Evolutionary conservation across 2,888 invertebrate species (phyloP).

Genomic region (Callosobruchus maculatus): DNA sequence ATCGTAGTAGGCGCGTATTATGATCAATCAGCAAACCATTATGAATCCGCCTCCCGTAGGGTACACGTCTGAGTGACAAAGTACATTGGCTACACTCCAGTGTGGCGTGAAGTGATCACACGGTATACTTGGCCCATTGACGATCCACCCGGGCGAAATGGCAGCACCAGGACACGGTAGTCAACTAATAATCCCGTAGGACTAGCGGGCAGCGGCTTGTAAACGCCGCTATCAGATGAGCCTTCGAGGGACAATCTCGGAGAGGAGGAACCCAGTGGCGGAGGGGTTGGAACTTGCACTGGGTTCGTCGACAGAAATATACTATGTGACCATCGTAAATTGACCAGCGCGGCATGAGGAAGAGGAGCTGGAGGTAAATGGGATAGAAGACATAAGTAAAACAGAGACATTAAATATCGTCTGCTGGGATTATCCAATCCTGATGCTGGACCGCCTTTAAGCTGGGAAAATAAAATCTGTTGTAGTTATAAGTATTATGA

Average conservation of each 20-base stretch:
- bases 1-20: not conserved
- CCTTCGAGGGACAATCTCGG: conserved; percentile 9
- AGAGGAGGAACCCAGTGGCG: conserved; percentile 4
- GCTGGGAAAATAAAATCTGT: too few relatives aligned
- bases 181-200: conserved; percentile 32
- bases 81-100: conserved; percentile 11
- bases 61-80: not conserved
- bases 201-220: conserved; percentile 35
- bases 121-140: conserved; percentile 34
- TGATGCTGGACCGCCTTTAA: too few relatives aligned
- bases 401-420: too few relatives aligned
- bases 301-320: too few relatives aligned
- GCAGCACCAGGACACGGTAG: conserved; percentile 8
- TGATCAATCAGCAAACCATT: not conserved
- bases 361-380: too few relatives aligned
- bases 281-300: conserved; percentile 16
- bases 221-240: conserved; percentile 23
- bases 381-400: too few relatives aligned
- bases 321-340: too few relatives aligned
- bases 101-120: conserved; percentile 21
- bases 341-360: too few relatives aligned
- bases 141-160: conserved; percentile 15
- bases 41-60: not conserved
- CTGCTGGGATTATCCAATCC: too few relatives aligned
- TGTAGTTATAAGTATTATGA: too few relatives aligned